These are phyloP conservation scores for Palythoa caribaeorum DNA, from an alignment of 92 coral and sea anemone species.

Conservation along the genomic window DNA sequence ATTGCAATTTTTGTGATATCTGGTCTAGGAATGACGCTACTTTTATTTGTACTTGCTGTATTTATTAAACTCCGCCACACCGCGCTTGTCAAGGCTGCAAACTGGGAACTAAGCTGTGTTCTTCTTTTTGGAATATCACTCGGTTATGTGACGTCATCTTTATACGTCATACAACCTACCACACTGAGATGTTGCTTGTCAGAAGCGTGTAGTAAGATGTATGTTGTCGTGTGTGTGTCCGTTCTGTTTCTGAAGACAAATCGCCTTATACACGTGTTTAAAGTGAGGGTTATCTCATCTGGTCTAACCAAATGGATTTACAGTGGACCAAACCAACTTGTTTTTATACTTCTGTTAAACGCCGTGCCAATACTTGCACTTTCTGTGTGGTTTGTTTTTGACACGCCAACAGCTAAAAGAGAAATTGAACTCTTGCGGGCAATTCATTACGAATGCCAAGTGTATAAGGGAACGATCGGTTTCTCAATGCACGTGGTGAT, in stretches of 20 bases:
- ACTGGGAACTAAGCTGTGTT: constrained; percentile 67
- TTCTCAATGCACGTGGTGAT: constrained; percentile 45
- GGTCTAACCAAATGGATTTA: constrained; percentile 54
- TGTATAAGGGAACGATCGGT: constrained; percentile 15
- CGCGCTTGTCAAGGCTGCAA: constrained; percentile 79
- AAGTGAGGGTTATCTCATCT: constrained; percentile 54
- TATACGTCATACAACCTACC: constrained; percentile 60
- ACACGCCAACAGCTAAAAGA: constrained; percentile 63
- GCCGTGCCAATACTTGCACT: constrained; percentile 53
- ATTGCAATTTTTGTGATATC: constrained; percentile 56
- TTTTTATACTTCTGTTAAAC: constrained; percentile 60
- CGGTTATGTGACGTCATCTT: constrained; percentile 59
- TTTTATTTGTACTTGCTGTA: constrained; percentile 53
- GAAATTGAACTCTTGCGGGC: constrained; percentile 55
- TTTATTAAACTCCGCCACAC: constrained; percentile 65
- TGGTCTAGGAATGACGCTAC: constrained; percentile 34
- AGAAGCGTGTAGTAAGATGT: constrained; percentile 52
- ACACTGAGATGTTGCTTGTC: constrained; percentile 49
- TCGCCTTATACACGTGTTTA: constrained; percentile 75
- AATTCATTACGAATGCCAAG: constrained; percentile 51
- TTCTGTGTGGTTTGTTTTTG: constrained; percentile 56
- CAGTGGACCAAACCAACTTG: constrained; percentile 60
- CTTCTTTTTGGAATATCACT: constrained; percentile 67
- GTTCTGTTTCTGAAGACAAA: constrained; percentile 77
- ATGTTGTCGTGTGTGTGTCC: constrained; percentile 68